These are phyloP conservation scores for Phaethon lepturus DNA, from an alignment of 2,113 vertebrate genomes.

Conservation along the genomic window DNA sequence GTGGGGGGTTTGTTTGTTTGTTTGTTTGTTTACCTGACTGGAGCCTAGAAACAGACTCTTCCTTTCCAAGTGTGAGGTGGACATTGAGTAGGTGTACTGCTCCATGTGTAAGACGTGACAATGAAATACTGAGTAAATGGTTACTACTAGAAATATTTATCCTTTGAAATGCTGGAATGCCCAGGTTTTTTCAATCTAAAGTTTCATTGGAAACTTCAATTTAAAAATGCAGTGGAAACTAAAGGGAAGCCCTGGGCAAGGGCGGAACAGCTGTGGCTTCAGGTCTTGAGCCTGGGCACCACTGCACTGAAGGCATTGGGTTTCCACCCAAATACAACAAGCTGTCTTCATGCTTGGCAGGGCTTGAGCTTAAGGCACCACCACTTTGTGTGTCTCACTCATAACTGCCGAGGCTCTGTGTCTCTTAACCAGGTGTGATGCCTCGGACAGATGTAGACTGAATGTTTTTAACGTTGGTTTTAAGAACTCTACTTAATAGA, in stretches of 20 bases:
- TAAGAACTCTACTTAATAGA: not conserved
- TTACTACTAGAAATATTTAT: not conserved
- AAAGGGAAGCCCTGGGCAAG: not conserved
- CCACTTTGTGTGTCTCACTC: accelerated
- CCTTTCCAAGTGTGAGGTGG: not conserved
- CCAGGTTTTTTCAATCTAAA: not conserved
- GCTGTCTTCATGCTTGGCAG: not conserved
- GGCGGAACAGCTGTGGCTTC: not conserved
- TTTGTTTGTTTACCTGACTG: not conserved
- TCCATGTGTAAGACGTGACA: not conserved
- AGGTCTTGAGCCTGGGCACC: not conserved
- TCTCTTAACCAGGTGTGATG: not conserved
- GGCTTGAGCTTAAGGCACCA: not conserved
- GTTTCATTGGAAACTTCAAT: not conserved
- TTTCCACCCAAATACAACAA: not conserved
- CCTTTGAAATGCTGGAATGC: not conserved
- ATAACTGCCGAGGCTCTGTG: not conserved
- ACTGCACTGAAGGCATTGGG: accelerated
- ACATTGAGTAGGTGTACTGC: not conserved
- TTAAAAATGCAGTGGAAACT: not conserved
- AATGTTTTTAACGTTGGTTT: not conserved
- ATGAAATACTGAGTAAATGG: not conserved
- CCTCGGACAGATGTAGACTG: not conserved
- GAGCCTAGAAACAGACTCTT: not conserved
- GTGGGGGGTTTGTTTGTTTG: not conserved